A percentile compares a stretch with the other conserved stretches of the same genome.
phyloP scores from a whole-genome alignment of 2,113 vertebrate genomes.

The Empidonax traillii region DNA sequence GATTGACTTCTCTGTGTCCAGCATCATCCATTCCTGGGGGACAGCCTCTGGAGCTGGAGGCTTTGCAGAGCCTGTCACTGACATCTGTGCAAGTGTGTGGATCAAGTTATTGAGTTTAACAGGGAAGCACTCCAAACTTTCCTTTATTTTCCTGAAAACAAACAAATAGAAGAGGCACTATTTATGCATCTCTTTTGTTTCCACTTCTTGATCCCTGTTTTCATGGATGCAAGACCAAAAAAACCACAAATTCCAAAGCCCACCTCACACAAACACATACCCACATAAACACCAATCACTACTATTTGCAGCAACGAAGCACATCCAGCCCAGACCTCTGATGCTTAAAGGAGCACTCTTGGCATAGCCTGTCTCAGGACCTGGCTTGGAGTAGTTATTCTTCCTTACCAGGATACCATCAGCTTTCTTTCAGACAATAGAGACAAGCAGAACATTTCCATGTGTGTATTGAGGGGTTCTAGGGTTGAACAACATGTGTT shows the following conservation, averaged over 20 bases:
- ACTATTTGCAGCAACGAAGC: not conserved
- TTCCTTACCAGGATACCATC: not conserved
- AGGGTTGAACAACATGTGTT: not conserved
- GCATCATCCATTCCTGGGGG: slow-evolving; percentile 20
- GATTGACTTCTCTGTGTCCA: slow-evolving; percentile 2
- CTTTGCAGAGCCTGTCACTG: slow-evolving; percentile 27
- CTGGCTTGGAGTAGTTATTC: not conserved
- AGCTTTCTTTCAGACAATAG: not conserved
- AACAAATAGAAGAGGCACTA: not conserved
- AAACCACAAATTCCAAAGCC: not conserved
- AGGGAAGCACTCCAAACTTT: slow-evolving; percentile 86
- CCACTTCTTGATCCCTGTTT: not conserved
- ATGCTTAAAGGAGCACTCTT: not conserved
- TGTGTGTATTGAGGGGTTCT: not conserved
- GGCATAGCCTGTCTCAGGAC: not conserved
- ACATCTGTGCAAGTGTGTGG: slow-evolving; percentile 80
- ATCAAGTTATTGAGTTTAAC: slow-evolving; percentile 90
- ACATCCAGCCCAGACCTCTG: not conserved
- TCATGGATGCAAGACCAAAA: not conserved
- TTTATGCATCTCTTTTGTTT: not conserved
- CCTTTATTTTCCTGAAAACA: slow-evolving; percentile 85
- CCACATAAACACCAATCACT: too few relatives aligned
- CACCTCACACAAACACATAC: not conserved
- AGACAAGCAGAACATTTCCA: not conserved
- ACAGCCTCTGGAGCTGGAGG: not conserved